phyloP scores from a whole-genome alignment of 2,113 vertebrate species.

The Epinephelus moara region DNA sequence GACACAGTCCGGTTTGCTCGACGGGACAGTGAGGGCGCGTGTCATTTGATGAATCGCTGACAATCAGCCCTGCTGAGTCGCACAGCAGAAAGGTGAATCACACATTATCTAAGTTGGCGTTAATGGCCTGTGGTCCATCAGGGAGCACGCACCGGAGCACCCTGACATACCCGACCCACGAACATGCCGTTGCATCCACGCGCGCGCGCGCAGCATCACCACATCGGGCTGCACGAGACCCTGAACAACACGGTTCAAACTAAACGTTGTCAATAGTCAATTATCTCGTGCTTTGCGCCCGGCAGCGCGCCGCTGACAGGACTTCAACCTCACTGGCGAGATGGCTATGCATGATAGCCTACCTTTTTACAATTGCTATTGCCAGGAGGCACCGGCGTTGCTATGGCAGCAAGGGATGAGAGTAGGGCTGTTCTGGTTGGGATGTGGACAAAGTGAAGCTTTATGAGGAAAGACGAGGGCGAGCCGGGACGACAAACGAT shows the following conservation, averaged over 20 bases:
- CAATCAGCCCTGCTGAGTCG: constrained; percentile 41
- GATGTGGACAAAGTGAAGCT: constrained; percentile 81
- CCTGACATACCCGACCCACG: constrained; percentile 58
- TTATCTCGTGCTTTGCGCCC: constrained; percentile 39
- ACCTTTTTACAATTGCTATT: constrained; percentile 73
- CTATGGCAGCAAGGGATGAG: constrained; percentile 86
- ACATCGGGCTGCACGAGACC: constrained; percentile 47
- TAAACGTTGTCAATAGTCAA: constrained; percentile 57
- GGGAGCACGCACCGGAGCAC: constrained; percentile 26
- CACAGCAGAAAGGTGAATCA: constrained; percentile 4
- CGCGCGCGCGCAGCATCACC: constrained; percentile 19
- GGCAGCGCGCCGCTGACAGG: constrained; percentile 63
- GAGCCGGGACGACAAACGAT: constrained; percentile 64
- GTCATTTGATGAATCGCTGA: constrained; percentile 29
- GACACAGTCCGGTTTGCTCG: constrained; percentile 27
- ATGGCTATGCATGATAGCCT: constrained; percentile 68
- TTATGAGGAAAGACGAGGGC: constrained; percentile 47
- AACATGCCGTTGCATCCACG: constrained; percentile 73
- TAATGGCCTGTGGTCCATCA: constrained; percentile 2
- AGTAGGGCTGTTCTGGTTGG: constrained; percentile 80
- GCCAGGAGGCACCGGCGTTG: constrained; percentile 86
- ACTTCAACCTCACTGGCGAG: constrained; percentile 65
- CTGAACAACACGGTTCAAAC: constrained; percentile 24
- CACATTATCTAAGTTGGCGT: constrained; percentile 25
- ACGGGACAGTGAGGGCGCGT: constrained; percentile 68